A percentile compares a stretch with the other conserved stretches of the same genome.
These are phyloP conservation scores for Lypha dubia DNA, from an alignment of 2,888 invertebrate species.

Conservation along the genomic window DNA sequence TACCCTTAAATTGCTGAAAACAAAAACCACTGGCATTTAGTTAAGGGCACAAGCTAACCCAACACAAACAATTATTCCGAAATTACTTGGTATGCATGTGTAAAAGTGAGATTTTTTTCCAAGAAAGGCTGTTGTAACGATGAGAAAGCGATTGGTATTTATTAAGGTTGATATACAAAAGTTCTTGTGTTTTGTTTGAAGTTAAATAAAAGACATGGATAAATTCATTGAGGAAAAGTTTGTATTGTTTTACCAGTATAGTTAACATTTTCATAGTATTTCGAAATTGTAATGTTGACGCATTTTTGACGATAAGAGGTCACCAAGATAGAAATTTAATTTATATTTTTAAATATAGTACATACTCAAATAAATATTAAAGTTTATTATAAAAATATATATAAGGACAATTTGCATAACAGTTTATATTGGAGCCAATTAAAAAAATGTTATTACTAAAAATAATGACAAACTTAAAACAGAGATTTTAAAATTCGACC, in stretches of 20 bases:
- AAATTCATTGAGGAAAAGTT: constrained; percentile 31
- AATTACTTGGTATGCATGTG: background rate
- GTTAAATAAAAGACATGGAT: background rate
- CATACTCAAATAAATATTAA: no score
- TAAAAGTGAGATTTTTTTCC: background rate
- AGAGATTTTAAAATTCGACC: no score
- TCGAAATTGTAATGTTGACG: no score
- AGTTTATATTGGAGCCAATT: no score
- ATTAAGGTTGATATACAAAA: background rate
- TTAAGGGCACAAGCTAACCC: background rate
- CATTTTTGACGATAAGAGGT: no score
- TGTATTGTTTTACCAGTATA: background rate
- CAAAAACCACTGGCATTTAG: background rate
- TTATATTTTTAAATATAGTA: no score
- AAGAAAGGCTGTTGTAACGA: constrained; percentile 24
- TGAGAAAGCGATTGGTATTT: constrained; percentile 52
- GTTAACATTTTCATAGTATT: no score
- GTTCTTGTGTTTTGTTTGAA: background rate
- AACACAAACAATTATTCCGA: constrained; percentile 23
- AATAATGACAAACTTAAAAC: no score
- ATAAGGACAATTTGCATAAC: no score
- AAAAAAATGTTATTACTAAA: no score
- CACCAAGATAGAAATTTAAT: no score
- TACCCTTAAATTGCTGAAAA: background rate
- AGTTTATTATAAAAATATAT: no score